Conservation (phyloP, 2,888 invertebrate species). For the Oithona nana region DNA sequence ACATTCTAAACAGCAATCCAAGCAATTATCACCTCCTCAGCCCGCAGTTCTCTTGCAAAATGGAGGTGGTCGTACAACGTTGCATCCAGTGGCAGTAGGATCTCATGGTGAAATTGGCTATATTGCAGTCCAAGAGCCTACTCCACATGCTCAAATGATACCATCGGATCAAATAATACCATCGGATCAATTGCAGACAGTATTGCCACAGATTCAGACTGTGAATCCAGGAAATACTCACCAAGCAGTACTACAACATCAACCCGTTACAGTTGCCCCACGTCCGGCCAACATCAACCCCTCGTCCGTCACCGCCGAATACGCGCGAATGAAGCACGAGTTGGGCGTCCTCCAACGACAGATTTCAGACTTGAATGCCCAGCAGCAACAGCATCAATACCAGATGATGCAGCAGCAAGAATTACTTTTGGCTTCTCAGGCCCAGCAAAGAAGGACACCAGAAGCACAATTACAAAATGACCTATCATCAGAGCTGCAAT, state of each 20-base stretch:
- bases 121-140: neutral
- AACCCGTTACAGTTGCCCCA: neutral
- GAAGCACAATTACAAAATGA: constrained; percentile 33
- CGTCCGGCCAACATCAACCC: neutral
- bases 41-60: neutral
- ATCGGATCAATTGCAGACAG: neutral
- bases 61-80: neutral
- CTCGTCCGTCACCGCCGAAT: constrained; percentile 29
- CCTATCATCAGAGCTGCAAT: constrained; percentile 38
- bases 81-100: constrained; percentile 14
- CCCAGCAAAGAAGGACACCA: constrained; percentile 17
- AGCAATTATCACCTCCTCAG: neutral
- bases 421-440: constrained; percentile 3
- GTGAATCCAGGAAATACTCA: neutral
- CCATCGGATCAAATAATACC: too few species aligned
- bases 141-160: too few species aligned
- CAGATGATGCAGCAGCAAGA: constrained; percentile 28
- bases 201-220: neutral
- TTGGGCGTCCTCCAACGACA: constrained; percentile 40
- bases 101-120: constrained; percentile 13
- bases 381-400: constrained; percentile 39
- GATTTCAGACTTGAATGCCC: constrained; percentile 37
- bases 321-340: constrained; percentile 40
- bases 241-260: constrained; percentile 23
- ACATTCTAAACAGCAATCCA: constrained; percentile 9